Evolutionary conservation across 2,888 invertebrate genomes (phyloP).

Genomic region (Apamea epomidion): DNA sequence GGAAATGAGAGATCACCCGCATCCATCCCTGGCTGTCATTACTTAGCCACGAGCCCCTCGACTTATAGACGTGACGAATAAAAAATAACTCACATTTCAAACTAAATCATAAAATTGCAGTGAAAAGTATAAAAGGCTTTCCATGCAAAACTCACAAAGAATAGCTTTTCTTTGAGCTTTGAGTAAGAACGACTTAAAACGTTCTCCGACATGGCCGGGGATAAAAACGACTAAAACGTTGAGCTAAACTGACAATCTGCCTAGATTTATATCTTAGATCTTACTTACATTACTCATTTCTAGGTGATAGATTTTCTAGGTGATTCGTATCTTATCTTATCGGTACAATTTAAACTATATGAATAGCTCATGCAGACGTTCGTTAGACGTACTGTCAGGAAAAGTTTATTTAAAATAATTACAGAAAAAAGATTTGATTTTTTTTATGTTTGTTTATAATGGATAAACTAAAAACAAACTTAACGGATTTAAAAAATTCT

Average conservation of each 20-base stretch:
- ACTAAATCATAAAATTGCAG: background rate
- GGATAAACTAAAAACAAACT: too few relatives aligned
- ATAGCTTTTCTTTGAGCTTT: conserved; percentile 14
- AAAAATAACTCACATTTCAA: conserved; percentile 2
- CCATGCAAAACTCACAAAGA: conserved; percentile 7
- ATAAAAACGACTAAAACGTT: conserved; percentile 5
- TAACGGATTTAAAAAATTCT: too few relatives aligned
- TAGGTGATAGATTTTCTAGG: too few relatives aligned
- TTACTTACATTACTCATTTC: background rate
- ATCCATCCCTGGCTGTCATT: too few relatives aligned
- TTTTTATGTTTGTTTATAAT: too few relatives aligned
- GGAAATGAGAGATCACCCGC: too few relatives aligned
- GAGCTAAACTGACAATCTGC: background rate
- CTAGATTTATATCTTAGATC: background rate
- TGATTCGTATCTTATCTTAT: too few relatives aligned
- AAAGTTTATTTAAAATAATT: too few relatives aligned
- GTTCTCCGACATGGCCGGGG: background rate
- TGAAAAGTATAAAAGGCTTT: background rate
- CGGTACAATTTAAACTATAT: too few relatives aligned
- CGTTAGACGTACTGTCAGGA: too few relatives aligned
- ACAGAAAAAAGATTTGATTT: too few relatives aligned
- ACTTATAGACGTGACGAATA: background rate
- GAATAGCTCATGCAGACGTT: too few relatives aligned
- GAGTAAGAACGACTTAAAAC: background rate
- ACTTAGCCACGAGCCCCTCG: background rate